Conservation (phyloP, 2,888 invertebrate genomes). For the Ctena decussata region DNA sequence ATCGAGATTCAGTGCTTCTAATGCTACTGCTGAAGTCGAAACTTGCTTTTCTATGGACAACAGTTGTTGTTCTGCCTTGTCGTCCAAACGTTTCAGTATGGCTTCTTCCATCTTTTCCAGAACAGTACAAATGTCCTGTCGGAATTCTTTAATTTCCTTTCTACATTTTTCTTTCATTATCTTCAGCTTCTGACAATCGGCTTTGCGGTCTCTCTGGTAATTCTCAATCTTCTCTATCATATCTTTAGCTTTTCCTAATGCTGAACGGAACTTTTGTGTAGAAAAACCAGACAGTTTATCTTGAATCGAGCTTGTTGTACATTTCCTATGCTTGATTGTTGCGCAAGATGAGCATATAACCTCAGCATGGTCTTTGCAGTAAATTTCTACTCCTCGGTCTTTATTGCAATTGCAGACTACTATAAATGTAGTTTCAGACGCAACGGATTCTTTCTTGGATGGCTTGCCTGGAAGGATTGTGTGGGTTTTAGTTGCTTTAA, state of each 20-base stretch:
- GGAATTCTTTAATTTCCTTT: neutral
- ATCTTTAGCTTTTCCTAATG: neutral
- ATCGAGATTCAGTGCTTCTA: neutral
- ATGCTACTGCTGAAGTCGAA: neutral
- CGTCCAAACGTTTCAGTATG: neutral
- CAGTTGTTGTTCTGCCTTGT: neutral
- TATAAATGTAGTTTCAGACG: neutral
- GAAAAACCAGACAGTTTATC: neutral
- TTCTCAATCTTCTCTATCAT: neutral
- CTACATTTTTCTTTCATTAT: neutral
- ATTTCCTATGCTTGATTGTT: neutral
- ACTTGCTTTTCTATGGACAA: neutral
- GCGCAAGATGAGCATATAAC: neutral
- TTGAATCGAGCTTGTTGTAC: neutral
- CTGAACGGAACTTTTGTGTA: neutral
- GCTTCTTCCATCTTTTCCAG: neutral
- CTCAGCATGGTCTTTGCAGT: neutral
- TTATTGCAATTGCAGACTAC: neutral
- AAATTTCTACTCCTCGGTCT: neutral
- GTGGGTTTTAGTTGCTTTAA: neutral
- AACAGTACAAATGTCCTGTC: neutral
- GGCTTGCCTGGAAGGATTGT: neutral
- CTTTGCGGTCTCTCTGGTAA: neutral
- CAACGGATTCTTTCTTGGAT: neutral
- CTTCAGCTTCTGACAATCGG: neutral